These are phyloP conservation scores for Charina bottae DNA, from an alignment of 2,113 vertebrate genomes.

Conservation along the genomic window DNA sequence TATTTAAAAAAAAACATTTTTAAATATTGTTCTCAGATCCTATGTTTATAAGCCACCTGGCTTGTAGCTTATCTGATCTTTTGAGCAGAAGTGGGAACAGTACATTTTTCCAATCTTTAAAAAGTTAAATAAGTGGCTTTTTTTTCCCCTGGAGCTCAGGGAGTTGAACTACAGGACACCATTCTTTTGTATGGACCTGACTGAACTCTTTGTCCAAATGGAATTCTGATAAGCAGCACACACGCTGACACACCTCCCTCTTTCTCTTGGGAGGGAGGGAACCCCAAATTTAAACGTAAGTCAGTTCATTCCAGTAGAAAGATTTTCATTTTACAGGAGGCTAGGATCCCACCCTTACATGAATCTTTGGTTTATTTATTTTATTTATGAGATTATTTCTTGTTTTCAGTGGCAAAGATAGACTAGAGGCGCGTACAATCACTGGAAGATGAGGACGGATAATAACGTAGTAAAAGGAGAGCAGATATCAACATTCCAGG, in stretches of 20 bases:
- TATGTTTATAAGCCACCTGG: neutral
- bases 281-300: constrained; percentile 38
- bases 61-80: neutral
- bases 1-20: neutral
- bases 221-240: constrained; percentile 23
- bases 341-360: constrained; percentile 49
- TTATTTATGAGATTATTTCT: constrained; percentile 68
- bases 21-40: neutral
- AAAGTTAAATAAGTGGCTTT: constrained; percentile 17
- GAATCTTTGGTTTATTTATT: constrained; percentile 31
- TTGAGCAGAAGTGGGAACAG: neutral
- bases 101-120: constrained; percentile 41
- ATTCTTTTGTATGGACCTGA: constrained; percentile 15
- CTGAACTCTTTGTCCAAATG: constrained; percentile 17
- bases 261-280: constrained; percentile 18
- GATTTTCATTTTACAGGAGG: constrained; percentile 47
- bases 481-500: neutral
- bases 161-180: constrained; percentile 19
- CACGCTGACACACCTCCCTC: constrained; percentile 9
- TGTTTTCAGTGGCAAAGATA: constrained; percentile 59
- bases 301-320: constrained; percentile 53
- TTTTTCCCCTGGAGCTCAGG: constrained; percentile 17
- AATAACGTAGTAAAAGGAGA: neutral
- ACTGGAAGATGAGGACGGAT: neutral
- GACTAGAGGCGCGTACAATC: constrained; percentile 29